phyloP scores from a whole-genome alignment of 2,113 vertebrate species.

The Ariopsis seemanni region DNA sequence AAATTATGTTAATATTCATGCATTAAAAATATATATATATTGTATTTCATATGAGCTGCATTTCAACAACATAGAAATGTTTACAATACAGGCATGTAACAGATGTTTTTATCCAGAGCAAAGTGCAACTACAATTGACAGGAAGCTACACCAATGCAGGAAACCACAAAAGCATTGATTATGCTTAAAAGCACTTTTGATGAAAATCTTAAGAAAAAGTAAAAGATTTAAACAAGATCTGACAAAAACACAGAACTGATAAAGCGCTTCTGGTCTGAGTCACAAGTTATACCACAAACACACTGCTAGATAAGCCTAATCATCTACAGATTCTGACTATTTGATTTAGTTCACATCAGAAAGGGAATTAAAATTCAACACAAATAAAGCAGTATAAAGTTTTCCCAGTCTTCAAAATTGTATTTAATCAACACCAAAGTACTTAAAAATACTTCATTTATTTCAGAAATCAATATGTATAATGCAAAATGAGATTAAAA shows the following conservation, averaged over 20 bases:
- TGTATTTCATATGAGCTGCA: too few species aligned
- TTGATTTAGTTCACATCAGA: background rate
- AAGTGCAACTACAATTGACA: too few species aligned
- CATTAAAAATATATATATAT: too few species aligned
- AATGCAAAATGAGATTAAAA: background rate
- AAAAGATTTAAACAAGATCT: too few species aligned
- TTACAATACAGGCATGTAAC: too few species aligned
- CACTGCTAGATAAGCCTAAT: background rate
- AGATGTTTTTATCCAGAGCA: too few species aligned
- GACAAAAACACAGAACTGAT: too few species aligned
- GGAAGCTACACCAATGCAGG: background rate
- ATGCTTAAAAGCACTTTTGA: too few species aligned
- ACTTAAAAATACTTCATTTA: background rate
- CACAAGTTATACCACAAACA: background rate
- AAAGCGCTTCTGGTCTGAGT: background rate
- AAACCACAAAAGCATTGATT: background rate
- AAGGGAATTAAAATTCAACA: background rate
- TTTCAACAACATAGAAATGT: too few species aligned
- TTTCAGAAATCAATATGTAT: background rate
- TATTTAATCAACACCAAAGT: background rate
- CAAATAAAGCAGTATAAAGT: background rate
- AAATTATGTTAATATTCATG: too few species aligned
- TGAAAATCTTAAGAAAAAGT: too few species aligned
- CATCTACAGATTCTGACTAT: background rate
- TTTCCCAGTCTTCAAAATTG: background rate